A percentile compares a stretch with the other conserved stretches of the same genome.
Conservation (phyloP, 1,140 invertebrate species). For the Bombus polaris region DNA sequence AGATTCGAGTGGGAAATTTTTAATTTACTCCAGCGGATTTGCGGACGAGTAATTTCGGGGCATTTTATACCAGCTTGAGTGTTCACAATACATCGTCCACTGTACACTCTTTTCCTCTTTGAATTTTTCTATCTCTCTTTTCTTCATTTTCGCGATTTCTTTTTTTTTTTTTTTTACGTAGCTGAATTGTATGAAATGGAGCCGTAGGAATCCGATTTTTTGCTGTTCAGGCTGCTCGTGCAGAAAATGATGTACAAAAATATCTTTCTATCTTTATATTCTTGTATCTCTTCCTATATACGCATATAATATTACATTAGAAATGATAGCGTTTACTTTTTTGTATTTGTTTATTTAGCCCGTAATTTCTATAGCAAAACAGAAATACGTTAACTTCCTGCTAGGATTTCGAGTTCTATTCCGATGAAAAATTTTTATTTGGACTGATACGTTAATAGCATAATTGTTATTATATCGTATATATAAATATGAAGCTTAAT, state of each 20-base stretch:
- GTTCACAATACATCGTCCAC: slow-evolving; percentile 36
- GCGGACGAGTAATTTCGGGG: slow-evolving; percentile 49
- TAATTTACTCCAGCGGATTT: slow-evolving; percentile 59
- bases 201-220: slow-evolving; percentile 70
- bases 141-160: neutral
- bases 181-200: slow-evolving; percentile 61
- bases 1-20: slow-evolving; percentile 53
- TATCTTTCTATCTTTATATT: slow-evolving; percentile 48
- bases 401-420: neutral
- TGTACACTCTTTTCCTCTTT: neutral
- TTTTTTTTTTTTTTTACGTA: slow-evolving; percentile 13
- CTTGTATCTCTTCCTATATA: neutral
- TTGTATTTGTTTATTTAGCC: neutral
- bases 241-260: slow-evolving; percentile 69
- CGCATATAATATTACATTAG: neutral
- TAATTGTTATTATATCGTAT: too few species aligned
- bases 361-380: neutral
- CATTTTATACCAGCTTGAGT: slow-evolving; percentile 57
- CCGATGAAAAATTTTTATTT: too few species aligned
- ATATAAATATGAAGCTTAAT: too few species aligned
- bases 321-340: neutral
- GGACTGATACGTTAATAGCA: too few species aligned
- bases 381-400: too few species aligned
- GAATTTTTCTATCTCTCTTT: neutral
- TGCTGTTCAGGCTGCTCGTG: slow-evolving; percentile 55